phyloP scores from a whole-genome alignment of 2,888 invertebrate genomes.

The Oeneis ivallda region DNA sequence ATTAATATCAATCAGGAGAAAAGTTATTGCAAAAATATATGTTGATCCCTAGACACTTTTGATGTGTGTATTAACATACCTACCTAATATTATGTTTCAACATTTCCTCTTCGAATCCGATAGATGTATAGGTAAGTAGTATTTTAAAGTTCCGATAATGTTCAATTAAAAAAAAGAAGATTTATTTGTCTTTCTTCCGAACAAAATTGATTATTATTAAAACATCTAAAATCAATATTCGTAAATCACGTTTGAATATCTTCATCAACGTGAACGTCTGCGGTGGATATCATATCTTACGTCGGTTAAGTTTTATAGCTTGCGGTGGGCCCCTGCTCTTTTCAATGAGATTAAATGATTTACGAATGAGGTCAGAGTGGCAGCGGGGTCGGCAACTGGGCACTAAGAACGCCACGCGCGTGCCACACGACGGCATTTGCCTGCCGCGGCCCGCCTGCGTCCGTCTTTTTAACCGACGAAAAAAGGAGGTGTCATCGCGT shows the following conservation, averaged over 20 bases:
- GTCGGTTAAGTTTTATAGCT: conserved; percentile 53
- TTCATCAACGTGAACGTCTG: conserved; percentile 36
- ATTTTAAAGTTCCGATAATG: conserved; percentile 24
- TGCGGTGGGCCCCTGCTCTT: conserved; percentile 62
- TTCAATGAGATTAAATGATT: conserved; percentile 73
- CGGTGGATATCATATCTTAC: conserved; percentile 40
- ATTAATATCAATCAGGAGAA: no score
- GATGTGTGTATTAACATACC: no score
- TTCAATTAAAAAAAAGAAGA: conserved; percentile 27
- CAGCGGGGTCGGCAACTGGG: conserved; percentile 65
- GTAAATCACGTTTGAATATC: conserved; percentile 42
- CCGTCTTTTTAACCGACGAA: conserved; percentile 29
- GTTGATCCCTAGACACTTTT: no score
- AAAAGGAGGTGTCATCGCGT: conserved; percentile 42
- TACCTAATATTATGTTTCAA: background rate
- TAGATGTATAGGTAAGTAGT: background rate
- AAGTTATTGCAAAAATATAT: no score
- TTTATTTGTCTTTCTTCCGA: conserved; percentile 25
- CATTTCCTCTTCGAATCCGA: background rate
- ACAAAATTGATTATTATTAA: conserved; percentile 30
- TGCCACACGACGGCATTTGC: conserved; percentile 54
- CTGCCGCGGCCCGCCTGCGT: conserved; percentile 35
- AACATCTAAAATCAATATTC: conserved; percentile 31
- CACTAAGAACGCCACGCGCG: conserved; percentile 58
- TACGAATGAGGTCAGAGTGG: conserved; percentile 77